Evolutionary conservation across 1,140 invertebrate genomes (phyloP), one percentile per base, ranked within the genome.

Genomic region (Drosophila orosa): DNA sequence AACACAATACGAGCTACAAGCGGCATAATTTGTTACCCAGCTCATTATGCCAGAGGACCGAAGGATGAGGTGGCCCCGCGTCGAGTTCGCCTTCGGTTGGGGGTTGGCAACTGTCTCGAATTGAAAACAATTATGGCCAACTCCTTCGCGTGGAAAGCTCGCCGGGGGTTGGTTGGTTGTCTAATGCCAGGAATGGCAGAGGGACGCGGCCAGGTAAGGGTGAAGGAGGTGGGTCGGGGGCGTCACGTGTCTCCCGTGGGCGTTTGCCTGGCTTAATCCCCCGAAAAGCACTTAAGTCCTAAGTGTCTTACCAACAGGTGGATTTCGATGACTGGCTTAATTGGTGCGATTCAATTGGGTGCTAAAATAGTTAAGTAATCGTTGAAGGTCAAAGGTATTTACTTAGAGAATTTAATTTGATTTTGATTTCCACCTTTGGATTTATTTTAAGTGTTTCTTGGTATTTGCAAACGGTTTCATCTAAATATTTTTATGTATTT

Each of bases 91-190:
- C 39, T 12, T 42, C 39, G 48, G 42, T 45, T 40, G 25, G 29
- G 42, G 42, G 63, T 24, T 45, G 78, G 69, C 78, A 85, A 85
- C 83, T 79, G 76, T 74, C 76, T 80, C 80, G 52, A 87, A 90
- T 80, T 52, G 76, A 78, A 87, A 87, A 87, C 84, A 87, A 87
- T 87, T 87, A 87, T 85, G 82, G 72, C 58, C 25, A 31, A 40
- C 57, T 37, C 57, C 55, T 44, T 31, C 40, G 37, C 48, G 55
- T 45, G 35, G 42, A 42, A 57, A 52, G 52, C 44, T 55, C n/a
- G 35, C 45, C 52, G 50, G 57, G 80, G 80, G 80, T 76, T 74
- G 63, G 45, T 44, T 66, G 60, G 45, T 50, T 72, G 39, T 54
- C 65, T 54, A 39, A 24, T 25, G 29, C n/a, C 35, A 8, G 25